These are phyloP conservation scores for Syncerus caffer DNA, from an alignment of 2,797 vertebrate genomes.

Conservation along the genomic window DNA sequence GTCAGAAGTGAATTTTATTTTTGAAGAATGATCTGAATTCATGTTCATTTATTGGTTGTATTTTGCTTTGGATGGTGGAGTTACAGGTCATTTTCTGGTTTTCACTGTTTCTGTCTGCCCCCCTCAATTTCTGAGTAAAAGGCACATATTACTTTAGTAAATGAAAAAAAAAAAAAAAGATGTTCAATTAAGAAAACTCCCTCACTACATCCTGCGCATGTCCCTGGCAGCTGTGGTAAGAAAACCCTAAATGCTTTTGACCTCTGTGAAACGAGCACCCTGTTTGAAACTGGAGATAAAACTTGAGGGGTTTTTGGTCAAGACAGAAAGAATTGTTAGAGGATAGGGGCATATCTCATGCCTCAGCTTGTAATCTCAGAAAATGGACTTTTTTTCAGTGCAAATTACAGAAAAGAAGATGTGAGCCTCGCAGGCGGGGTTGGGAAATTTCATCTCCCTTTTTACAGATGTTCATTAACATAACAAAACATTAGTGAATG, in stretches of 20 bases:
- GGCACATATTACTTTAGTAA: slow-evolving; percentile 37
- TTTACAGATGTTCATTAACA: slow-evolving; percentile 59
- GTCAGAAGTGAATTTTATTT: slow-evolving; percentile 40
- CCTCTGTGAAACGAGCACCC: not conserved
- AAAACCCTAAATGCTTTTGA: not conserved
- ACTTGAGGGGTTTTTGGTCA: not conserved
- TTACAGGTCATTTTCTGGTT: not conserved
- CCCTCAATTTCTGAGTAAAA: not conserved
- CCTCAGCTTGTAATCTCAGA: not conserved
- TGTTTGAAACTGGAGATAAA: not conserved
- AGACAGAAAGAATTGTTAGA: not conserved
- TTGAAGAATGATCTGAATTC: not conserved
- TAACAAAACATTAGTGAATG: slow-evolving; percentile 57
- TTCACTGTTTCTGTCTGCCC: not conserved
- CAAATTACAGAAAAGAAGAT: slow-evolving; percentile 35
- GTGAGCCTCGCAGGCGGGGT: not conserved
- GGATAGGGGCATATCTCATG: not conserved
- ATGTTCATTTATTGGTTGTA: not conserved
- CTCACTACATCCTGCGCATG: not conserved
- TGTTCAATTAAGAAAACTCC: slow-evolving; percentile 17
- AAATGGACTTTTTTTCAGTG: not conserved
- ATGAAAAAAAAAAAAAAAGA: not conserved
- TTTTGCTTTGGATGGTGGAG: not conserved
- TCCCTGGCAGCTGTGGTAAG: not conserved
- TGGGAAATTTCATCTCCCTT: slow-evolving; percentile 29